Evolutionary conservation across 2,888 invertebrate genomes (phyloP).

Genomic region (Oligia latruncula): DNA sequence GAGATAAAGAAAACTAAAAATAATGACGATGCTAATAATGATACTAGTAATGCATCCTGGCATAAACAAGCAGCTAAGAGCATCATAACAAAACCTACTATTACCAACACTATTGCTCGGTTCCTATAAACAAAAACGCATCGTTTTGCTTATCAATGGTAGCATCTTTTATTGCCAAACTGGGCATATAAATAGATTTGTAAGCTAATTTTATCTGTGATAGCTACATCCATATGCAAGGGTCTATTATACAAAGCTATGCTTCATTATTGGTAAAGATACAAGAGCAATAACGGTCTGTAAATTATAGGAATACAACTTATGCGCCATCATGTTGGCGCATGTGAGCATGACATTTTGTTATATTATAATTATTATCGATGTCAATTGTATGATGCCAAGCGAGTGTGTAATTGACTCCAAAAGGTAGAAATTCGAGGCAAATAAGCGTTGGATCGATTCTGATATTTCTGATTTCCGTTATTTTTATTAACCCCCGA

Average conservation of each 20-base stretch:
- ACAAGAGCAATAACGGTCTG: too few relatives aligned
- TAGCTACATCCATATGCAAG: too few relatives aligned
- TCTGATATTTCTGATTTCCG: not conserved
- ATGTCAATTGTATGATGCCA: not conserved
- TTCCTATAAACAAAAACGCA: not conserved
- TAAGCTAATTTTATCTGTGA: too few relatives aligned
- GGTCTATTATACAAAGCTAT: too few relatives aligned
- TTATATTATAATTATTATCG: not conserved
- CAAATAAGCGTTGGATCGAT: not conserved
- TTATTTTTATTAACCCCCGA: too few relatives aligned
- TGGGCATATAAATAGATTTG: too few relatives aligned
- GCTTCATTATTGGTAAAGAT: too few relatives aligned
- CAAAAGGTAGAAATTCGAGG: not conserved
- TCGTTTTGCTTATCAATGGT: too few relatives aligned
- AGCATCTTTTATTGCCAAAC: too few relatives aligned
- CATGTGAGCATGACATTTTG: not conserved
- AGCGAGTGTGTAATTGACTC: not conserved
- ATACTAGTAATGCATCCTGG: not conserved
- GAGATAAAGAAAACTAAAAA: constrained; percentile 3
- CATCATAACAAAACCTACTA: not conserved
- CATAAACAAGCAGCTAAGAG: not conserved
- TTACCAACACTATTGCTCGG: not conserved
- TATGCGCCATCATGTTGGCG: not conserved
- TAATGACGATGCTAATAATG: not conserved
- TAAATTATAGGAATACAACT: too few relatives aligned